Base-by-base conservation (phyloP, 2,888 invertebrate genomes). In the Catocala nupta region DNA sequence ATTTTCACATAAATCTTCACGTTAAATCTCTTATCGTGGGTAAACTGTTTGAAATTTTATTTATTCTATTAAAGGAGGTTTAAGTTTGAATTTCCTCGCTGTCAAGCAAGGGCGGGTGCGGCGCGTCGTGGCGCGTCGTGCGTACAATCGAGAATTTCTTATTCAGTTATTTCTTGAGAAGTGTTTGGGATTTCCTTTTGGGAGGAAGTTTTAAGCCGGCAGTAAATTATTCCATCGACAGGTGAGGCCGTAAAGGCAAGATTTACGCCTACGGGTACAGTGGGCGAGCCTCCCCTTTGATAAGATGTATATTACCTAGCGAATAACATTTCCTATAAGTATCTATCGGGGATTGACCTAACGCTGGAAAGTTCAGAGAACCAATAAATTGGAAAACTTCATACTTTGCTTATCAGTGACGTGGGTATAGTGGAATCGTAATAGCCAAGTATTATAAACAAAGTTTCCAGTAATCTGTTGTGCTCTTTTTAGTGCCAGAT, bases 151-250 rank as follows among this genome's bases (percentile, higher is more conserved):
- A 84, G 84, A 89, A 91, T 90, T 91, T 89, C 92, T 91, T 90
- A 93, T 92, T 93, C 91, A 91, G 91, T 91, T 91, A 91, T 91
- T 93, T 91, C 91, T 90, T 88, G 87, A 89, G 90, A 91, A 91
- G 92, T 92, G 92, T 92, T 92, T 90, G 91, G 91, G 89, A 91
- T 93, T 93, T 92, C 88, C 90, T 89, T 86, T 88, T 81, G 84
- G 83, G 80, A 81, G 87, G 88, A 93, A 93, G 90, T 93, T 94
- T 93, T 93, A 92, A 94, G 92, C 90, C 86, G 82, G 90, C 89
- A 91, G 91, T 94, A 94, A 93, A 94, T 94, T 94, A 93, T 93
- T 92, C 91, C 84, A 89, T 92, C 91, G 93, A 93, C 93, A 94
- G 93, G 93, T 93, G 90, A 91, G 91, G 92, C 90, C 89, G 93